phyloP scores from a whole-genome alignment of 2,113 vertebrate species.

The Malurus melanocephalus region DNA sequence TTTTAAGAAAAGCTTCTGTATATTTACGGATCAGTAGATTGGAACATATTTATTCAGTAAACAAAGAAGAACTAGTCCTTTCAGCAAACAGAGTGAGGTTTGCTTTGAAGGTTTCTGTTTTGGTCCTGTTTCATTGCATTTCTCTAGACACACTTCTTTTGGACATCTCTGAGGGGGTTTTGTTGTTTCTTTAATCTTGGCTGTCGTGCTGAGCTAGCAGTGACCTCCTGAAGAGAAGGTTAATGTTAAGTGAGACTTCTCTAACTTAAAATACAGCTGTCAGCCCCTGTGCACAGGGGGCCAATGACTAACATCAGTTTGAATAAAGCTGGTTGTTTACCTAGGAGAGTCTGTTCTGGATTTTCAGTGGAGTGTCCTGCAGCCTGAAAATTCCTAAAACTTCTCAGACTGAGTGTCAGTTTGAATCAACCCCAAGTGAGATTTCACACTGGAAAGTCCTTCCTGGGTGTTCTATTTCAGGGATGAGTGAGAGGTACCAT shows the following conservation, averaged over 20 bases:
- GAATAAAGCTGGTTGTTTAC: not conserved
- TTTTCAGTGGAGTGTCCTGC: not conserved
- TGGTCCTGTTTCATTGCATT: not conserved
- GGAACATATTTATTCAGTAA: constrained; percentile 18
- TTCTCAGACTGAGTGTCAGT: not conserved
- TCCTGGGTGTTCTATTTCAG: not conserved
- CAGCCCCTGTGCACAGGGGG: not conserved
- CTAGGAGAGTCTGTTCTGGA: not conserved
- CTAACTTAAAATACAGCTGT: not conserved
- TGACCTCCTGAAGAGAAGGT: not conserved
- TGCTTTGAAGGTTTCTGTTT: not conserved
- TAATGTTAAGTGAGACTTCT: not conserved
- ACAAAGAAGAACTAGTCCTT: not conserved
- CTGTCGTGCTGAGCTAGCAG: not conserved
- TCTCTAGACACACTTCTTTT: not conserved
- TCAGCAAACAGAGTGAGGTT: not conserved
- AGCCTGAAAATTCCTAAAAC: not conserved
- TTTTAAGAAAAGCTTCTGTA: not conserved
- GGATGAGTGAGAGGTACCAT: not conserved
- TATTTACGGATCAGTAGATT: constrained; percentile 20
- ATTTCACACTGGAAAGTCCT: not conserved
- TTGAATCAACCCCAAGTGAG: not conserved
- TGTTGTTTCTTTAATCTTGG: not conserved
- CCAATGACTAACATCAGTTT: not conserved
- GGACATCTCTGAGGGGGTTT: not conserved